Evolutionary conservation across 1,140 invertebrate species (phyloP).

Genomic region (Drosophila equinoxialis): DNA sequence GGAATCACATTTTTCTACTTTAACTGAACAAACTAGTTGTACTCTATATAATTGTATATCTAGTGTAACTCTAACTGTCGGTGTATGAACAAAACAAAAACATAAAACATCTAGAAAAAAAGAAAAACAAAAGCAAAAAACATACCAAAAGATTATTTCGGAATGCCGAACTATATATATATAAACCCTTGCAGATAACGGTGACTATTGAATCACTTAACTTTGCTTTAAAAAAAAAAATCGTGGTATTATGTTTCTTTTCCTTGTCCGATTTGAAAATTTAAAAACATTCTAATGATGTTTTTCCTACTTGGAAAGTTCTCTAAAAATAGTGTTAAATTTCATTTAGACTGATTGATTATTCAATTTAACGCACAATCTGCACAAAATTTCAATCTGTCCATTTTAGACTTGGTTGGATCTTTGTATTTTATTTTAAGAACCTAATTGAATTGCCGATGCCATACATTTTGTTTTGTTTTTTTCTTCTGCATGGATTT

Average conservation of each 20-base stretch:
- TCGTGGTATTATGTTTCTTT: background rate
- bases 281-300: too few species aligned
- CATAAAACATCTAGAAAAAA: background rate
- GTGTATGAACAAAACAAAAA: constrained; percentile 32
- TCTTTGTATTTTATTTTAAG: too few species aligned
- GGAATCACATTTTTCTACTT: constrained; percentile 59
- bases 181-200: background rate
- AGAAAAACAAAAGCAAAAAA: background rate
- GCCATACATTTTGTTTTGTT: too few species aligned
- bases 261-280: background rate
- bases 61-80: constrained; percentile 57
- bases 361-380: background rate
- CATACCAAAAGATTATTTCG: background rate
- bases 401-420: background rate
- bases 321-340: too few species aligned
- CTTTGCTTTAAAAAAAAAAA: background rate
- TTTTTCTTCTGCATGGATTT: background rate
- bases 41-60: constrained; percentile 50
- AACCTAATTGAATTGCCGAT: too few species aligned
- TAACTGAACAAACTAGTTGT: constrained; percentile 75
- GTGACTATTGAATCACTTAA: background rate
- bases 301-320: too few species aligned
- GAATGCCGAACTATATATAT: background rate
- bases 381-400: background rate
- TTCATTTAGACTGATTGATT: background rate